These are phyloP conservation scores for Eumeta japonica DNA, from an alignment of 1,140 invertebrate genomes.

Conservation along the genomic window DNA sequence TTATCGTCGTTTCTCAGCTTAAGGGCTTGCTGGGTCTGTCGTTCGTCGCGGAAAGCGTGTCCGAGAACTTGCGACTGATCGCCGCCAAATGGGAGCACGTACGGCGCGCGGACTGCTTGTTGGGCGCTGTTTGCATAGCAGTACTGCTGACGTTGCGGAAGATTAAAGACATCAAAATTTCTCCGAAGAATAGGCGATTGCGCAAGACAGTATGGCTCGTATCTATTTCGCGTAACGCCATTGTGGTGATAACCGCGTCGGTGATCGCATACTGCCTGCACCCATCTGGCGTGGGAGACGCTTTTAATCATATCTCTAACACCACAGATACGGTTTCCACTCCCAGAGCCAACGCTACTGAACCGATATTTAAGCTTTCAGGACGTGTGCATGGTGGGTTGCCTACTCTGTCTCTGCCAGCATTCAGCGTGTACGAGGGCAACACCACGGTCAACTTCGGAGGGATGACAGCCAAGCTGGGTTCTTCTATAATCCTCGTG, in stretches of 20 bases:
- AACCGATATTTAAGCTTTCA: constrained; percentile 21
- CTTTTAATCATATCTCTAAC: constrained; percentile 2
- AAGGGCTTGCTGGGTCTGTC: constrained; percentile 79
- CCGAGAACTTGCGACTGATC: constrained; percentile 63
- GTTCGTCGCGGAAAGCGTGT: constrained; percentile 62
- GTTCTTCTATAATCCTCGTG: constrained; percentile 70
- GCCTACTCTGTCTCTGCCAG: constrained; percentile 62
- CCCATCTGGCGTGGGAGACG: constrained; percentile 26
- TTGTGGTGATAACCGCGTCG: constrained; percentile 67
- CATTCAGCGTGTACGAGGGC: constrained; percentile 62
- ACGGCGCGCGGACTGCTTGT: constrained; percentile 60
- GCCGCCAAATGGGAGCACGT: constrained; percentile 59
- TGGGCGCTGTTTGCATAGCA: constrained; percentile 66
- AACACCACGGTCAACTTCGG: constrained; percentile 63
- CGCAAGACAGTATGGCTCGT: constrained; percentile 66
- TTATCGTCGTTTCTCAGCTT: constrained; percentile 86
- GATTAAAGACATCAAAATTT: constrained; percentile 63
- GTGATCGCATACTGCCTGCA: constrained; percentile 58
- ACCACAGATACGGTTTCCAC: neutral
- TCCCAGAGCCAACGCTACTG: neutral
- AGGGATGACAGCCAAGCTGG: constrained; percentile 67
- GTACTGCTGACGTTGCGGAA: constrained; percentile 66
- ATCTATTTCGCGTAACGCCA: constrained; percentile 74
- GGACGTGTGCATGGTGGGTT: constrained; percentile 68
- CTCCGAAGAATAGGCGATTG: constrained; percentile 23